These are phyloP conservation scores for Xyrauchen texanus DNA, from an alignment of 2,113 vertebrate species.

Conservation along the genomic window DNA sequence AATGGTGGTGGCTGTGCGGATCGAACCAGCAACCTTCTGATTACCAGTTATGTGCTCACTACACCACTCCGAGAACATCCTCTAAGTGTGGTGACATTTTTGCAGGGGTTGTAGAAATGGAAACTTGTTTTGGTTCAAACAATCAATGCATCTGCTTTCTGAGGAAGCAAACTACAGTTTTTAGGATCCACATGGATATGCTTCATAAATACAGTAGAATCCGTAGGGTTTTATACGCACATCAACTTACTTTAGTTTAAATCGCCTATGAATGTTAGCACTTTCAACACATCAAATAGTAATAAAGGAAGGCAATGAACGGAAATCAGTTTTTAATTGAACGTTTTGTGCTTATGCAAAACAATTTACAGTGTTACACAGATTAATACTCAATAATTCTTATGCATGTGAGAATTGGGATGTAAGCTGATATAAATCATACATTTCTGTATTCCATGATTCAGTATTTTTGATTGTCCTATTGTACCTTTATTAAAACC, in stretches of 20 bases:
- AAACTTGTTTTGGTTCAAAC: slow-evolving; percentile 52
- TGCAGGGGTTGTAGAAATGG: not conserved
- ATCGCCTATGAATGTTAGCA: slow-evolving; percentile 2
- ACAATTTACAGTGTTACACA: not conserved
- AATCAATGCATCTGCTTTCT: slow-evolving; percentile 69
- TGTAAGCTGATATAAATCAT: not conserved
- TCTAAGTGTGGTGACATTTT: too few relatives aligned
- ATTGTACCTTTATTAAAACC: not conserved
- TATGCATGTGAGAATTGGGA: slow-evolving; percentile 7
- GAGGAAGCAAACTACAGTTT: slow-evolving; percentile 65
- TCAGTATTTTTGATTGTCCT: not conserved
- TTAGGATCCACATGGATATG: slow-evolving; percentile 46
- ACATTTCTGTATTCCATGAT: slow-evolving; percentile 2
- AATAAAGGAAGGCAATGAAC: not conserved
- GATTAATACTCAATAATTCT: not conserved
- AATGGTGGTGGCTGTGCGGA: too few relatives aligned
- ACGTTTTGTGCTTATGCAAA: not conserved
- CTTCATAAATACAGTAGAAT: slow-evolving; percentile 3
- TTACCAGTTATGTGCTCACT: too few relatives aligned
- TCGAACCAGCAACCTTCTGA: too few relatives aligned
- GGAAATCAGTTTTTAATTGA: not conserved
- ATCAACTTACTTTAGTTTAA: not conserved
- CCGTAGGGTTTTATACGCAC: not conserved
- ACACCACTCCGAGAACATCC: too few relatives aligned
- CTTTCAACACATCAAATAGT: not conserved